Conservation (phyloP, 2,888 invertebrate genomes). For the Bellardia pandia region DNA sequence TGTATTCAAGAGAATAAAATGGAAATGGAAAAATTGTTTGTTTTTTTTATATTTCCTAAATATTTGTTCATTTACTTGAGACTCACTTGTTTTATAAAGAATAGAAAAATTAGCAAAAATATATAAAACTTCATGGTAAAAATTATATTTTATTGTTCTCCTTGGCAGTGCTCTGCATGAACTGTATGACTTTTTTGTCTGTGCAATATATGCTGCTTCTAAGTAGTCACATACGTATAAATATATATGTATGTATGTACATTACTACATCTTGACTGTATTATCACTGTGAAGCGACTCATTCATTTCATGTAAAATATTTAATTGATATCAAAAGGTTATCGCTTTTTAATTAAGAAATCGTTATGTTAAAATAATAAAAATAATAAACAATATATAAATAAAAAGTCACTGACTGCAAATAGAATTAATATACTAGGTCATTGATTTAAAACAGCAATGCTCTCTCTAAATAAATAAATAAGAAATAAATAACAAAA, state of each 20-base stretch:
- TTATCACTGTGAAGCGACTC: constrained; percentile 17
- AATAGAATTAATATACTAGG: constrained; percentile 22
- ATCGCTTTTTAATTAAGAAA: constrained; percentile 6
- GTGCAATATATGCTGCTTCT: constrained; percentile 54
- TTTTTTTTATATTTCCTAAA: background rate
- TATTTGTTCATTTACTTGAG: background rate
- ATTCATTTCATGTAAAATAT: constrained; percentile 45
- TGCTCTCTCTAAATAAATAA: background rate
- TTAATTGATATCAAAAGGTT: constrained; percentile 50
- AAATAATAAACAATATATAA: background rate
- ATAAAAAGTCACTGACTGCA: constrained; percentile 56
- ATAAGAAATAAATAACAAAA: background rate
- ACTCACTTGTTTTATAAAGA: constrained; percentile 55
- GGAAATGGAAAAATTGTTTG: background rate
- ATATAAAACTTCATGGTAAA: constrained; percentile 48
- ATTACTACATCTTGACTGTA: constrained; percentile 20
- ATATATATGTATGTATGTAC: background rate
- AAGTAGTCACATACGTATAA: background rate
- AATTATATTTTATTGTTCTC: constrained; percentile 60
- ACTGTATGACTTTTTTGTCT: constrained; percentile 63
- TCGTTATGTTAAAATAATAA: too few species aligned
- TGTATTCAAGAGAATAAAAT: background rate
- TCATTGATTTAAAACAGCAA: background rate
- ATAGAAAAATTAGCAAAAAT: constrained; percentile 41
- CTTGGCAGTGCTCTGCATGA: constrained; percentile 63